phyloP scores from a whole-genome alignment of 1,140 invertebrate genomes.

The Planococcus citri region DNA sequence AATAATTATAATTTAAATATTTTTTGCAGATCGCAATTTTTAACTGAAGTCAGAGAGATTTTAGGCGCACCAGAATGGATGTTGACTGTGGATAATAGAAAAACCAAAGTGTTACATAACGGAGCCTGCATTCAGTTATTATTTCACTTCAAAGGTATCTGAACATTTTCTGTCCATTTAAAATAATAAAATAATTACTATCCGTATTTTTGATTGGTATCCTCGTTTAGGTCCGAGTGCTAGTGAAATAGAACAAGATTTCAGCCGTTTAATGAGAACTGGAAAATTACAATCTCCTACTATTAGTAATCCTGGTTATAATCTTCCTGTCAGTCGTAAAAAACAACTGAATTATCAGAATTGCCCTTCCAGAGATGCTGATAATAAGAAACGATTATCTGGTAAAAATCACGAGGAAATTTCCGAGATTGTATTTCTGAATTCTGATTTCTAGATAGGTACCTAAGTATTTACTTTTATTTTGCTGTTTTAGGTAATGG shows the following conservation, averaged over 20 bases:
- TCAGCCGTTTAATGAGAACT: conserved; percentile 55
- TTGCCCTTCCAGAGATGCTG: conserved; percentile 17
- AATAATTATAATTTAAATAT: conserved; percentile 11
- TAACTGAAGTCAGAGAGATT: conserved; percentile 64
- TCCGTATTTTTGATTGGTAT: not conserved
- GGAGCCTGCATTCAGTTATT: conserved; percentile 76
- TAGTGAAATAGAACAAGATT: conserved; percentile 60
- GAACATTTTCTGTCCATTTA: not conserved
- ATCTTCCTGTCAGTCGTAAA: conserved; percentile 32
- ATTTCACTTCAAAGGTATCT: conserved; percentile 66
- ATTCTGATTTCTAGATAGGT: no score
- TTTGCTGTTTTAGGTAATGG: no score
- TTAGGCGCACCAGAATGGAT: conserved; percentile 84
- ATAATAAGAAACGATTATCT: not conserved
- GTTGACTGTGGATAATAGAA: conserved; percentile 66
- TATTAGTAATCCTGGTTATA: conserved; percentile 62
- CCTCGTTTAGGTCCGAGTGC: conserved; percentile 49
- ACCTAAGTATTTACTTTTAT: no score
- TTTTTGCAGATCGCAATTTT: conserved; percentile 59
- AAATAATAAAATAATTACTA: not conserved
- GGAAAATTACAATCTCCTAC: conserved; percentile 58
- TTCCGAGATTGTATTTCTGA: no score
- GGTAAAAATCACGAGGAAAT: no score
- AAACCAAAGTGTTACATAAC: conserved; percentile 60
- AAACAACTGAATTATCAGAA: conserved; percentile 23